These are phyloP conservation scores for Pycnonotus jocosus DNA, from an alignment of 2,113 vertebrate genomes.

Conservation along the genomic window DNA sequence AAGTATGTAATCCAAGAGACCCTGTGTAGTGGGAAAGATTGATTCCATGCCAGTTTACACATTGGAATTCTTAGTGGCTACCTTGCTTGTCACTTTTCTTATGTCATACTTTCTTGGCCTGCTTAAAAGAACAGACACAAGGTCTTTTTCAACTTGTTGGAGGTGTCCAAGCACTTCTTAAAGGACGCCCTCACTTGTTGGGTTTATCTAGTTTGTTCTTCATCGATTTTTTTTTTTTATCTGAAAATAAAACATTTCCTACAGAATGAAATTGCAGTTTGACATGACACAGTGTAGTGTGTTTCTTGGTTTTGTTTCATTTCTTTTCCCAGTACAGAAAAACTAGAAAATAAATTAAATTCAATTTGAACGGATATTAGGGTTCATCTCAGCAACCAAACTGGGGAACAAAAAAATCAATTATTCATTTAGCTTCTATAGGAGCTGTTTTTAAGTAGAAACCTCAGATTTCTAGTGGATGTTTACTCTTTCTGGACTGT, in stretches of 20 bases:
- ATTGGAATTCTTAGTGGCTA: background rate
- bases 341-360: background rate
- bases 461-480: background rate
- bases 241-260: background rate
- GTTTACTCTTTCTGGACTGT: background rate
- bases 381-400: background rate
- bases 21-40: background rate
- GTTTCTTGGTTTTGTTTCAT: background rate
- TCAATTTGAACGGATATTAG: background rate
- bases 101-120: background rate
- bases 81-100: background rate
- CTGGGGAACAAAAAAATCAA: background rate
- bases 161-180: background rate
- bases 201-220: background rate
- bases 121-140: background rate
- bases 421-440: background rate
- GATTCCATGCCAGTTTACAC: background rate
- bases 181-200: background rate
- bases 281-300: background rate
- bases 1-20: background rate
- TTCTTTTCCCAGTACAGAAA: background rate
- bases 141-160: background rate
- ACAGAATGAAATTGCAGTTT: background rate
- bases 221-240: background rate
- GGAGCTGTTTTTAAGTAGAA: background rate